Conservation (phyloP, 2,888 invertebrate species). For the Matsumyia berberina region DNA sequence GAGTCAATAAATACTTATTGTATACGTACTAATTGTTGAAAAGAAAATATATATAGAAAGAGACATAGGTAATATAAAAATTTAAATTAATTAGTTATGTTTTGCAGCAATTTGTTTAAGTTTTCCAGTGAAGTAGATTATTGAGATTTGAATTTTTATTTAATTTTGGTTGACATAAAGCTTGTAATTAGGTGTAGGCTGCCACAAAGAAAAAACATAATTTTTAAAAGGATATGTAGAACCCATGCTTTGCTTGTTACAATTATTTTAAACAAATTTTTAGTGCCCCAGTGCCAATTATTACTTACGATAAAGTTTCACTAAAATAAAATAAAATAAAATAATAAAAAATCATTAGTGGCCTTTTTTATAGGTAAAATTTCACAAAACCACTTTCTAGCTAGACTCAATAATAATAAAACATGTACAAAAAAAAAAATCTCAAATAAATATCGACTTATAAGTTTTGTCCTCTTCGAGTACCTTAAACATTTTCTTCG, state of each 20-base stretch:
- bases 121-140: neutral
- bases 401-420: slow-evolving; percentile 33
- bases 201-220: neutral
- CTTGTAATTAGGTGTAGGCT: neutral
- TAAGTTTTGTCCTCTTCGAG: slow-evolving; percentile 32
- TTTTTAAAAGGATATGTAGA: neutral
- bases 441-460: slow-evolving; percentile 5
- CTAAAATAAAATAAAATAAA: slow-evolving; percentile 13
- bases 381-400: slow-evolving; percentile 38
- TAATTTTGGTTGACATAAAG: no score
- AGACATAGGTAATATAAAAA: no score
- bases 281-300: slow-evolving; percentile 67
- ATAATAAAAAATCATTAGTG: slow-evolving; percentile 62
- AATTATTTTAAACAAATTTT: slow-evolving; percentile 13
- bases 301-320: slow-evolving; percentile 4
- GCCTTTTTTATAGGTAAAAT: slow-evolving; percentile 62
- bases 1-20: slow-evolving; percentile 15
- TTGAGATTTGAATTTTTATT: no score
- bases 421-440: slow-evolving; percentile 26
- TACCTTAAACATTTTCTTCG: slow-evolving; percentile 14
- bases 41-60: neutral
- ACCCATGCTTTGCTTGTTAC: neutral
- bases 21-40: slow-evolving; percentile 37
- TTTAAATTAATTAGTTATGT: neutral
- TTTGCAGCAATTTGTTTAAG: neutral